phyloP scores from a whole-genome alignment of 2,113 vertebrate species.

The Acrocephalus arundinaceus region DNA sequence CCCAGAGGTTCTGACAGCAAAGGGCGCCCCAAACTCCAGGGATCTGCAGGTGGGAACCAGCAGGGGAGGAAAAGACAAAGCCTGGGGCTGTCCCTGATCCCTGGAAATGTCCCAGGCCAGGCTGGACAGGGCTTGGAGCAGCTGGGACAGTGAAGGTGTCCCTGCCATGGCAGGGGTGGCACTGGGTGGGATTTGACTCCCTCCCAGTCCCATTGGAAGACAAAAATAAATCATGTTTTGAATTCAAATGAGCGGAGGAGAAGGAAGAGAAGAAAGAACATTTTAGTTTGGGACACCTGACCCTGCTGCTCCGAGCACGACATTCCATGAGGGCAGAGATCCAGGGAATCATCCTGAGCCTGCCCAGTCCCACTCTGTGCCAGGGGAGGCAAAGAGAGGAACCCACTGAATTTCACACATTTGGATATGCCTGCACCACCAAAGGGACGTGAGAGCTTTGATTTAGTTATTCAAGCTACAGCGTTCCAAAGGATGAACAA shows the following conservation, averaged over 20 bases:
- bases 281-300: background rate
- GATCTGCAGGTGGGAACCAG: too few relatives aligned
- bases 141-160: background rate
- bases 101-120: too few relatives aligned
- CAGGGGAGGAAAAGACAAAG: too few relatives aligned
- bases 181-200: background rate
- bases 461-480: background rate
- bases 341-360: fast-evolving
- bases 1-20: too few relatives aligned
- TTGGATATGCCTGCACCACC: fast-evolving
- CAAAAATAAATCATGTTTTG: background rate
- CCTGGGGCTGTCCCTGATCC: too few relatives aligned
- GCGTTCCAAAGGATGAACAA: background rate
- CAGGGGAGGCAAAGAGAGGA: background rate
- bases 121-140: too few relatives aligned
- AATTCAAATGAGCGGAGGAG: background rate
- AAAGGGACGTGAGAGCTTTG: background rate
- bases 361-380: background rate
- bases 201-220: too few relatives aligned
- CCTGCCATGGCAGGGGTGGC: background rate
- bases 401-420: background rate
- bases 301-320: too few relatives aligned
- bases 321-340: background rate
- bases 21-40: too few relatives aligned
- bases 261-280: background rate